phyloP scores from a whole-genome alignment of 2,888 invertebrate genomes.

The Thymelicus sylvestris region DNA sequence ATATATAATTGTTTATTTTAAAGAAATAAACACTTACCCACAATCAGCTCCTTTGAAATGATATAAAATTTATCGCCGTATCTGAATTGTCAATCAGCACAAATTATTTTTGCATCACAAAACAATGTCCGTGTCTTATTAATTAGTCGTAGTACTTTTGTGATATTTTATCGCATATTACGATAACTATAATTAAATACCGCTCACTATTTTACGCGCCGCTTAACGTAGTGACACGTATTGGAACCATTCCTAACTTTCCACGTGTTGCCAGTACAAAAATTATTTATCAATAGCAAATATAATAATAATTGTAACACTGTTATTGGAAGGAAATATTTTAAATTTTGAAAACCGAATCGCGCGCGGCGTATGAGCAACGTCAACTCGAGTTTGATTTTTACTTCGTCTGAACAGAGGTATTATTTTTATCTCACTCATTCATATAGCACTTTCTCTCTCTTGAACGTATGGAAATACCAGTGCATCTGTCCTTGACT shows the following conservation, averaged over 20 bases:
- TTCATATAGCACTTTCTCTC: conserved; percentile 50
- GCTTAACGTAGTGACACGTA: conserved; percentile 46
- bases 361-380: conserved; percentile 58
- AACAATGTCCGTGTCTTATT: conserved; percentile 30
- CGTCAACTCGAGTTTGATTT: conserved; percentile 55
- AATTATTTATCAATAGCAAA: not conserved
- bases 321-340: conserved; percentile 38
- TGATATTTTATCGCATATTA: conserved; percentile 25
- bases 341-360: conserved; percentile 53
- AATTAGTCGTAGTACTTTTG: conserved; percentile 20
- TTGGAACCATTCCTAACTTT: conserved; percentile 4
- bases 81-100: conserved; percentile 7
- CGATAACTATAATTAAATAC: conserved; percentile 27
- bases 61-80: not conserved
- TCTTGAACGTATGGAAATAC: conserved; percentile 52
- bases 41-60: conserved; percentile 7
- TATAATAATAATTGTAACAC: conserved; percentile 10
- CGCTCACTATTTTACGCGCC: conserved; percentile 47
- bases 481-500: conserved; percentile 80
- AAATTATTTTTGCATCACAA: conserved; percentile 25
- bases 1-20: too few species aligned
- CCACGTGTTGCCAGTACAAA: conserved; percentile 21
- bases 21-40: conserved; percentile 24
- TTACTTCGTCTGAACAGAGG: conserved; percentile 62
- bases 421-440: conserved; percentile 53